Conservation (phyloP, 1,140 invertebrate genomes). For the Hycleus cichorii region DNA sequence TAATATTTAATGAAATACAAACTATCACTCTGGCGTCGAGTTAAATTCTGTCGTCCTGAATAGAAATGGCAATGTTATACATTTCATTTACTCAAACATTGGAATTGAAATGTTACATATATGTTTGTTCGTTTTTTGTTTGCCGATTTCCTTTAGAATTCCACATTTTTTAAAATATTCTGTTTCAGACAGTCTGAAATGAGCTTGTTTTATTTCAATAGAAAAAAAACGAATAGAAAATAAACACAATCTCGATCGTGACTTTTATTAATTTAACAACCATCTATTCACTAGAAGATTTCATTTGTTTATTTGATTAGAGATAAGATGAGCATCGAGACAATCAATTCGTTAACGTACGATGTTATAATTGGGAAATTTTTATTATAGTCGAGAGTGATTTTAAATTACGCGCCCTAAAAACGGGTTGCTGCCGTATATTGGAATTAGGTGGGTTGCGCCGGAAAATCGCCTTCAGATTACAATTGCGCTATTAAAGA, state of each 20-base stretch:
- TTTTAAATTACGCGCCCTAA: no score
- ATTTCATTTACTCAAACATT: no score
- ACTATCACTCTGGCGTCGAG: slow-evolving; percentile 1
- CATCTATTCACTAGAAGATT: background rate
- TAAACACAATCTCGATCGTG: no score
- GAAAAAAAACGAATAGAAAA: background rate
- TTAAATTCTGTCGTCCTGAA: slow-evolving; percentile 5
- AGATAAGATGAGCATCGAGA: no score
- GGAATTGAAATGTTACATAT: slow-evolving; percentile 14
- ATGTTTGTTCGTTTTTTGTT: slow-evolving; percentile 2
- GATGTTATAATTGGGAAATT: no score
- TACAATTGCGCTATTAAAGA: no score
- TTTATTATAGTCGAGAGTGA: no score
- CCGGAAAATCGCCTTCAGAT: no score
- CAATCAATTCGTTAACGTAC: no score
- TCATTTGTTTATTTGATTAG: background rate
- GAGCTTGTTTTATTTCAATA: background rate
- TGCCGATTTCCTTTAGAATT: slow-evolving; percentile 5
- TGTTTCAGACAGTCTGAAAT: slow-evolving; percentile 2
- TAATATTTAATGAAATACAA: background rate
- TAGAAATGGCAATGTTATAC: slow-evolving; percentile 3
- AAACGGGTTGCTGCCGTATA: no score
- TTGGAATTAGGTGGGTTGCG: no score
- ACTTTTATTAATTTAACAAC: no score
- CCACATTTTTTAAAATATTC: background rate